Percentiles rank a stretch among this genome's conserved stretches.
Evolutionary conservation across 2,113 vertebrate genomes (phyloP).

Genomic region (cat (Felis catus)): F.catus_Fca126_mat1.0 CM031421.1:5011001-5011500

Average conservation of each 20-base stretch:
- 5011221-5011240: no score
- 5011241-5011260: background rate
- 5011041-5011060: background rate
- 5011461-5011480: background rate
- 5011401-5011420: background rate
- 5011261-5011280: background rate
- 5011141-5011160: background rate
- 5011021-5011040: background rate
- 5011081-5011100: background rate
- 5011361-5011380: background rate
- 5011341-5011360: background rate
- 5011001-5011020: background rate
- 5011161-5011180: background rate
- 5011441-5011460: background rate
- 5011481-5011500: background rate
- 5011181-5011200: background rate
- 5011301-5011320: background rate
- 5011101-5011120: background rate
- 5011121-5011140: background rate
- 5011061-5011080: background rate
- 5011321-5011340: constrained; percentile 1
- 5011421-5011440: background rate
- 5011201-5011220: background rate
- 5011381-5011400: background rate
- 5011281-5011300: background rate